These are phyloP conservation scores for Mergus octosetaceus DNA, from an alignment of 2,797 vertebrate genomes.

Conservation along the genomic window DNA sequence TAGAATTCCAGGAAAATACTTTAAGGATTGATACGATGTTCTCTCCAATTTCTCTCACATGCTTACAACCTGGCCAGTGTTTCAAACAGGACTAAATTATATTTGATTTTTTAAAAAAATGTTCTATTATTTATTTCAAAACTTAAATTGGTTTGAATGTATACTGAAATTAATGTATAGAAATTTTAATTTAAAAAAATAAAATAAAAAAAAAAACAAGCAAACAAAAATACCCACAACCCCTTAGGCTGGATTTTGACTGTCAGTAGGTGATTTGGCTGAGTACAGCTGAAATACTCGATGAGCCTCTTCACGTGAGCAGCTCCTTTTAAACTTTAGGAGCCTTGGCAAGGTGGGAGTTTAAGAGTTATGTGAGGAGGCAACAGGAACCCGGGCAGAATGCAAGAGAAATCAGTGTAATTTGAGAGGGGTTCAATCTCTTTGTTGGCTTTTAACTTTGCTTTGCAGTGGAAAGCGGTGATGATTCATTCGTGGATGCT, in stretches of 20 bases:
- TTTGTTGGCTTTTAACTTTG: not conserved
- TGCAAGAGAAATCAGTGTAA: not conserved
- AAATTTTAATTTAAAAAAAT: not conserved
- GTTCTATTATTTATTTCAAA: not conserved
- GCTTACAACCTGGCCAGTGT: not conserved
- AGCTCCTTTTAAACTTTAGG: not conserved
- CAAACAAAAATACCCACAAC: not conserved
- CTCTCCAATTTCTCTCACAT: not conserved
- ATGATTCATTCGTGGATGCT: not conserved
- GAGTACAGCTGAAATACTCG: not conserved
- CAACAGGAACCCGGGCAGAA: not conserved
- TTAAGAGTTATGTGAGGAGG: not conserved
- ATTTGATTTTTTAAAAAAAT: not conserved
- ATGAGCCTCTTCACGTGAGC: not conserved
- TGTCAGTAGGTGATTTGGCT: not conserved
- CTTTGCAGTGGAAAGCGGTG: not conserved
- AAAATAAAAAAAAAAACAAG: too few relatives aligned
- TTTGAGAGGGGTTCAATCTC: not conserved
- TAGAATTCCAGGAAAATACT: not conserved
- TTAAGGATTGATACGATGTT: not conserved
- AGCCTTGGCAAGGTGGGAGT: not conserved
- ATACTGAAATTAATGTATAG: not conserved
- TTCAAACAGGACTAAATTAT: not conserved
- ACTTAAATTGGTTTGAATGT: not conserved
- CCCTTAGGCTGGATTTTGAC: not conserved